phyloP scores from a whole-genome alignment of 2,888 invertebrate genomes.

The Sphaerophoria rueppellii region DNA sequence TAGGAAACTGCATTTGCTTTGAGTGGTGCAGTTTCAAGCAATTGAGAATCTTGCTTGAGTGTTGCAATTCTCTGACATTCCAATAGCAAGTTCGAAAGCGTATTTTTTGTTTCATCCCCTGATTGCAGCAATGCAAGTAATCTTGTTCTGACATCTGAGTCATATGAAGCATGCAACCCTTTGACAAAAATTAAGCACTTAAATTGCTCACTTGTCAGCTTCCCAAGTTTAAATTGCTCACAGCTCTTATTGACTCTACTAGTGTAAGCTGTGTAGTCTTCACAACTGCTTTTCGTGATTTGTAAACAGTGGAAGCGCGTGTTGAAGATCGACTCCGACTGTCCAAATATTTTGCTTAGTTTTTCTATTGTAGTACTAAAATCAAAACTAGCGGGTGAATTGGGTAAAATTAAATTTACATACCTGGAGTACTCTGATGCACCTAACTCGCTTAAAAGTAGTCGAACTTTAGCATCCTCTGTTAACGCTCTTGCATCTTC shows the following conservation, averaged over 20 bases:
- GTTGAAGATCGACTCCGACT: slow-evolving; percentile 60
- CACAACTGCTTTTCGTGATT: slow-evolving; percentile 42
- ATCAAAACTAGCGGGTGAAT: slow-evolving; percentile 47
- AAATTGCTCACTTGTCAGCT: slow-evolving; percentile 66
- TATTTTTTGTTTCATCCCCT: not conserved
- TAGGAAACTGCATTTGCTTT: not conserved
- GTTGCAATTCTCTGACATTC: slow-evolving; percentile 16
- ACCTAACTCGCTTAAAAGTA: slow-evolving; percentile 40
- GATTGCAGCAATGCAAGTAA: slow-evolving; percentile 31
- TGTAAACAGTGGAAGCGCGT: slow-evolving; percentile 64
- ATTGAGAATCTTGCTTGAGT: slow-evolving; percentile 8
- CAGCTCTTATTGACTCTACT: slow-evolving; percentile 61
- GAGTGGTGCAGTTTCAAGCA: not conserved
- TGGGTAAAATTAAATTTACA: slow-evolving; percentile 66
- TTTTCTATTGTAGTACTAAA: slow-evolving; percentile 54
- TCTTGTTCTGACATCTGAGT: slow-evolving; percentile 64
- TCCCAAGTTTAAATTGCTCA: slow-evolving; percentile 65
- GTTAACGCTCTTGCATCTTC: slow-evolving; percentile 33
- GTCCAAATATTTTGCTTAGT: slow-evolving; percentile 63
- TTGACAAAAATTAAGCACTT: slow-evolving; percentile 71
- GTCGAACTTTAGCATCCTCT: slow-evolving; percentile 22
- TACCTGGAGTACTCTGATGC: slow-evolving; percentile 30
- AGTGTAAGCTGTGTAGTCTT: slow-evolving; percentile 55
- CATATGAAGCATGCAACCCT: slow-evolving; percentile 61
- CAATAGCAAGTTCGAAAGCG: not conserved